A percentile compares a stretch with the other conserved stretches of the same genome.
Conservation (phyloP, 2,888 invertebrate species). For the Dynastes maya region DNA sequence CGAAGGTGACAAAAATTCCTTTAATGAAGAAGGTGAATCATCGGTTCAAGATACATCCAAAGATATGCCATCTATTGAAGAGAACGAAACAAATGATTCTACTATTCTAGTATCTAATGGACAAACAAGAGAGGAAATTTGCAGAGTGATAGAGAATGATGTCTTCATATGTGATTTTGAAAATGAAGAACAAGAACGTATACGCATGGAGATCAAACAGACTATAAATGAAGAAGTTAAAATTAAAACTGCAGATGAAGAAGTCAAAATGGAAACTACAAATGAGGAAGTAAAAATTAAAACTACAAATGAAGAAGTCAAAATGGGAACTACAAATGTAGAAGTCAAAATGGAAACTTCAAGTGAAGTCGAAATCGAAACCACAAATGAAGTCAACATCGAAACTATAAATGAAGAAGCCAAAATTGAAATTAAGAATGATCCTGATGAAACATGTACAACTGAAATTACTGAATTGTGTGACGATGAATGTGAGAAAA, state of each 20-base stretch:
- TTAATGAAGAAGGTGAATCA: slow-evolving; percentile 36
- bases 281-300: too few relatives aligned
- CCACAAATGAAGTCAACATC: neutral
- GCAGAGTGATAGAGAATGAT: slow-evolving; percentile 29
- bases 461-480: slow-evolving; percentile 52
- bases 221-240: neutral
- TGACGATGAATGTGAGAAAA: slow-evolving; percentile 47
- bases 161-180: slow-evolving; percentile 27
- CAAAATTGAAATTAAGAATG: neutral
- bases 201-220: slow-evolving; percentile 9
- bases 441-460: neutral
- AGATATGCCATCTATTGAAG: neutral
- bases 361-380: too few relatives aligned
- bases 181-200: neutral
- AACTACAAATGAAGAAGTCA: too few relatives aligned
- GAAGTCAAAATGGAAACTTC: too few relatives aligned
- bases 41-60: slow-evolving; percentile 3
- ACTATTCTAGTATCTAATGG: slow-evolving; percentile 18
- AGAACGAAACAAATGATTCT: neutral
- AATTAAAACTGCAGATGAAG: too few relatives aligned
- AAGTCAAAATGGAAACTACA: too few relatives aligned
- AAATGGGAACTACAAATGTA: too few relatives aligned
- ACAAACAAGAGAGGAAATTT: slow-evolving; percentile 7
- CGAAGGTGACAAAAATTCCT: neutral
- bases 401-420: neutral